Evolutionary conservation across 1,140 invertebrate genomes (phyloP), one percentile per base, ranked within the genome.

Genomic region (Drosophila oshimai): DNA sequence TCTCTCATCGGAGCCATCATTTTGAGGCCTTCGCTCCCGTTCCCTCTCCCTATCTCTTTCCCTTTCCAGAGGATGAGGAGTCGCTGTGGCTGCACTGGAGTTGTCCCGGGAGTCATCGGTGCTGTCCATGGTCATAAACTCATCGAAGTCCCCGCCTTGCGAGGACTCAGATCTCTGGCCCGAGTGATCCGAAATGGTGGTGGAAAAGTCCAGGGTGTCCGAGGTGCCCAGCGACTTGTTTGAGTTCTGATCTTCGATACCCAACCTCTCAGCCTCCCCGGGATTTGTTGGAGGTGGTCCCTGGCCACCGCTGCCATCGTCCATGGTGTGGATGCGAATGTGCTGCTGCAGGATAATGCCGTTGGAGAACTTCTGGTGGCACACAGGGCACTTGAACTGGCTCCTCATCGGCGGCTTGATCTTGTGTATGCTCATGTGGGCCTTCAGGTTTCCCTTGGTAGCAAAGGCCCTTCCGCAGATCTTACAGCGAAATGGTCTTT

Each of bases 371-470:
- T 98, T 98, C 92, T 99, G 99, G 92, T 99, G 98, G 91, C 98
- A 99, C 10, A 99, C 97, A 5, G 98, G 98, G 92, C 98, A 99
- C 91, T 99, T 98, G 90, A 99, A 98, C 57, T 98, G 93, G 72
- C 98, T 96, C 57, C 97, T 92, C 89, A 98, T 94, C 0, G 97
- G 97, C 51, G 97, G 97, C 89, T 98, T 99, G 42, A 97, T 94
- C 51, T 98, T 93, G 92, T 99, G 98, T 4, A 99, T 98, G 51
- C 98, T 98, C 98, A 99, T 99, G 92, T 99, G 99, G 3, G 98
- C 99, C 91, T 99, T 99, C 54, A 99, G 93, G 92, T 99, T 99
- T 6, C 99, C 98, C 92, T 99, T 99, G 4, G 98, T 99, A 10
- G 98, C 99, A 91, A 99, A 99, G 10, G 98, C 96, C 39, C 97